Evolutionary conservation across 1,140 invertebrate species (phyloP).

Genomic region (Augochlora pura): DNA sequence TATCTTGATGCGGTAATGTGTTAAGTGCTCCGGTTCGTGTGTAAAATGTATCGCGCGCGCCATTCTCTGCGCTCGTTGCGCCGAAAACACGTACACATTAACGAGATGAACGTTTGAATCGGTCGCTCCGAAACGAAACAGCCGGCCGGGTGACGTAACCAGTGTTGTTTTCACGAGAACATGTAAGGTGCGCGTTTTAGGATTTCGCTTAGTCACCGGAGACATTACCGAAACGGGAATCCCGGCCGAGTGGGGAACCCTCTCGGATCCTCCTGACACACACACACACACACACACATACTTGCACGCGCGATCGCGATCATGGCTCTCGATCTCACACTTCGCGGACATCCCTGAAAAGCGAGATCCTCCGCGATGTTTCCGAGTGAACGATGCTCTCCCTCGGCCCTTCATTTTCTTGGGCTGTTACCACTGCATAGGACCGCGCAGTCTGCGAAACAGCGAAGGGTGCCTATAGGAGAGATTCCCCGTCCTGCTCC

Average conservation of each 20-base stretch:
- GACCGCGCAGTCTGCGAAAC: constrained; percentile 32
- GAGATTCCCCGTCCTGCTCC: constrained; percentile 49
- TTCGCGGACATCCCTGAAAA: constrained; percentile 51
- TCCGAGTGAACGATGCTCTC: constrained; percentile 58
- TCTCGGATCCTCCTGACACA: constrained; percentile 37
- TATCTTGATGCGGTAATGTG: neutral
- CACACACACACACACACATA: constrained; percentile 16
- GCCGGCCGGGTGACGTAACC: neutral
- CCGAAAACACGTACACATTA: constrained; percentile 37
- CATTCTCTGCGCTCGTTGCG: constrained; percentile 5
- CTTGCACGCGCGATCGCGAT: neutral
- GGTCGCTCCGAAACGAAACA: neutral
- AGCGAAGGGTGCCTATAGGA: constrained; percentile 45
- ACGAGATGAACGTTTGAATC: constrained; percentile 26
- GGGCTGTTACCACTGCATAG: constrained; percentile 39
- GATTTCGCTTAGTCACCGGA: neutral
- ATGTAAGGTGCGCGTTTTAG: neutral
- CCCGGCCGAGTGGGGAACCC: neutral
- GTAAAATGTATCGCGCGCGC: constrained; percentile 18
- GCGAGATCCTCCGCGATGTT: constrained; percentile 62
- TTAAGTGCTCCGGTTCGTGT: constrained; percentile 28
- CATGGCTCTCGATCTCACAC: constrained; percentile 42
- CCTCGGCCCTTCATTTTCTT: constrained; percentile 42
- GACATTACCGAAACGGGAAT: neutral
- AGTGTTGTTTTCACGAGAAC: neutral